Evolutionary conservation across 2,888 invertebrate species (phyloP).

Genomic region (Eupithecia pulchellata): DNA sequence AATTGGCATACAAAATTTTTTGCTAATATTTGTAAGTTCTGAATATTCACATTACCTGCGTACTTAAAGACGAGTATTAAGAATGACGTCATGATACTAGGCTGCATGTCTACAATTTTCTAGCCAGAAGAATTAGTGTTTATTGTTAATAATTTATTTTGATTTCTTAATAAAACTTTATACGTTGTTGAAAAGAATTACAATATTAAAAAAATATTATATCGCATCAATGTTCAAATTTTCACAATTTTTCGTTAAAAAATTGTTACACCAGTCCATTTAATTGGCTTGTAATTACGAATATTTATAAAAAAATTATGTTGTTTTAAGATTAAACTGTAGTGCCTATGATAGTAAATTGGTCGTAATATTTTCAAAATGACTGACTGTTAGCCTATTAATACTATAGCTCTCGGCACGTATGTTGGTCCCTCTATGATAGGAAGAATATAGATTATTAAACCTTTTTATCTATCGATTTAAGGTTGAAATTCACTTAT

Average conservation of each 20-base stretch:
- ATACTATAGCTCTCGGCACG: constrained; percentile 36
- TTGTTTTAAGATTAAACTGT: constrained; percentile 12
- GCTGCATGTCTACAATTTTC: not conserved
- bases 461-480: not conserved
- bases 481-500: not conserved
- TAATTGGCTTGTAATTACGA: not conserved
- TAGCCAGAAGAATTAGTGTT: not conserved
- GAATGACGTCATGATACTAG: no score
- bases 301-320: not conserved
- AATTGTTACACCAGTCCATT: not conserved
- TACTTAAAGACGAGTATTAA: no score
- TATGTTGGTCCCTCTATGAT: not conserved
- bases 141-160: not conserved
- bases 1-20: not conserved
- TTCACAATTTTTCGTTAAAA: not conserved
- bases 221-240: not conserved
- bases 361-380: constrained; percentile 52
- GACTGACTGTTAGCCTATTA: constrained; percentile 66
- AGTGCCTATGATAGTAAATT: constrained; percentile 41
- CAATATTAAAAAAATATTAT: not conserved
- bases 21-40: not conserved
- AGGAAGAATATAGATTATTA: not conserved
- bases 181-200: not conserved
- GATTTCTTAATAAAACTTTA: no score
- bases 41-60: not conserved